These are phyloP conservation scores for Alloscopus bannaensis DNA, from an alignment of 2,888 invertebrate species.

Conservation along the genomic window DNA sequence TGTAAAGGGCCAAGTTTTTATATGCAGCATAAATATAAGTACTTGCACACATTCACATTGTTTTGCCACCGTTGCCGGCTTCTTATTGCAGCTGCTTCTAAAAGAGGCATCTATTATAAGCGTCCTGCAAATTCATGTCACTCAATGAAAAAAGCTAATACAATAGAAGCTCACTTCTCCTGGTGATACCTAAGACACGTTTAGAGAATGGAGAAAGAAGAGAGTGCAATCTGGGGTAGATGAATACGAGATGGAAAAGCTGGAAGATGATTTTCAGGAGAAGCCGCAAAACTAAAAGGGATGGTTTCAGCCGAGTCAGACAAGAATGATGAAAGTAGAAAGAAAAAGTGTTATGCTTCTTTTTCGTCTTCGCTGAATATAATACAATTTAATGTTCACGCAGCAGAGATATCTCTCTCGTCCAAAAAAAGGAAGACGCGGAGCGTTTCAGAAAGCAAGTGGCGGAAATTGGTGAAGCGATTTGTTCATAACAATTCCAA, in stretches of 20 bases:
- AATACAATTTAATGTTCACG: constrained; percentile 20
- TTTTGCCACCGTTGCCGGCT: constrained; percentile 8
- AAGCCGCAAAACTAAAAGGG: not conserved
- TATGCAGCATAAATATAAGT: too few species aligned
- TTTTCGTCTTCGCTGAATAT: constrained; percentile 34
- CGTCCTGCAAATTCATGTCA: constrained; percentile 22
- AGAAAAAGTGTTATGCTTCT: constrained; percentile 18
- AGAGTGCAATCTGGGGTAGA: too few species aligned
- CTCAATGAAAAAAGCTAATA: constrained; percentile 19
- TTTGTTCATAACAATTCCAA: constrained; percentile 40
- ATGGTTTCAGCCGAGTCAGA: not conserved
- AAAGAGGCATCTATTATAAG: constrained; percentile 12
- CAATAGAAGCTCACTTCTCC: constrained; percentile 26
- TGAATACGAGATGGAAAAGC: too few species aligned
- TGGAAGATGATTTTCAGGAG: constrained; percentile 15
- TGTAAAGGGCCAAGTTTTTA: constrained; percentile 4
- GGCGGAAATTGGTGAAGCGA: constrained; percentile 39
- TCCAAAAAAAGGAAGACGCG: constrained; percentile 6
- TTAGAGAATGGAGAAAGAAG: not conserved
- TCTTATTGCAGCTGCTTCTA: constrained; percentile 7
- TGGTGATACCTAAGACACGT: too few species aligned
- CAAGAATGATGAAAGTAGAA: constrained; percentile 2
- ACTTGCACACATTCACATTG: constrained; percentile 5
- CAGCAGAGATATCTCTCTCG: too few species aligned
- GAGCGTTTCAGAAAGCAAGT: constrained; percentile 7